These are phyloP conservation scores for Marcusenius ussheri DNA, from an alignment of 2,113 vertebrate genomes.

Conservation along the genomic window DNA sequence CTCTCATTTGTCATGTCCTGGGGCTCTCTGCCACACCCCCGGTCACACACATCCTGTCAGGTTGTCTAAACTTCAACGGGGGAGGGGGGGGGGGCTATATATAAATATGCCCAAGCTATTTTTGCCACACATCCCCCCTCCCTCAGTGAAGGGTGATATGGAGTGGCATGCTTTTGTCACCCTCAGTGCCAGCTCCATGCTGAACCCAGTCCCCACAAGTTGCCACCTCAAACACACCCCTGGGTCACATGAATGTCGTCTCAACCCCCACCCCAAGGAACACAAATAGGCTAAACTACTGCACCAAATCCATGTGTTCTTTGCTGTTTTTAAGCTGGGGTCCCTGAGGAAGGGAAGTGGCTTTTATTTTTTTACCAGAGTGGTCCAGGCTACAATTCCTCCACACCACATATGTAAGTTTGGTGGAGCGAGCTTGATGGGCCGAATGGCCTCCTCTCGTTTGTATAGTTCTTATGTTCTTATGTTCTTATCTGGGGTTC, in stretches of 20 bases:
- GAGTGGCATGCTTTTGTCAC: constrained; percentile 25
- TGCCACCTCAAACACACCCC: neutral
- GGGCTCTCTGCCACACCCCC: neutral
- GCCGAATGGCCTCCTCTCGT: too few species aligned
- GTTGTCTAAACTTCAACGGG: neutral
- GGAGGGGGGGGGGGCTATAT: neutral
- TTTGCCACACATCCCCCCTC: neutral
- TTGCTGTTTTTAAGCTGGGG: neutral
- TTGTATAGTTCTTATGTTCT: too few species aligned
- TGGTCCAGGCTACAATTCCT: neutral
- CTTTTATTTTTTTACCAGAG: neutral
- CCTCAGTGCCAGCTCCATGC: constrained; percentile 8
- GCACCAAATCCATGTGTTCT: neutral
- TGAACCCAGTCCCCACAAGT: neutral
- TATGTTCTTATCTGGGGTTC: too few species aligned
- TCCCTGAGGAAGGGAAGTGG: neutral
- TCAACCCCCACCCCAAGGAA: neutral
- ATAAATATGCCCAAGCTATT: neutral
- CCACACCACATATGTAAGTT: neutral
- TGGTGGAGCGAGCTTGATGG: too few species aligned
- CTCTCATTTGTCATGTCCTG: neutral
- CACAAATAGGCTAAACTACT: neutral
- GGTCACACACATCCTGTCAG: neutral
- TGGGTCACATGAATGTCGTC: neutral
- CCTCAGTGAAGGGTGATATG: constrained; percentile 18